Evolutionary conservation across 92 coral and sea anemone species (phyloP).

Genomic region (Metridium senile): DNA sequence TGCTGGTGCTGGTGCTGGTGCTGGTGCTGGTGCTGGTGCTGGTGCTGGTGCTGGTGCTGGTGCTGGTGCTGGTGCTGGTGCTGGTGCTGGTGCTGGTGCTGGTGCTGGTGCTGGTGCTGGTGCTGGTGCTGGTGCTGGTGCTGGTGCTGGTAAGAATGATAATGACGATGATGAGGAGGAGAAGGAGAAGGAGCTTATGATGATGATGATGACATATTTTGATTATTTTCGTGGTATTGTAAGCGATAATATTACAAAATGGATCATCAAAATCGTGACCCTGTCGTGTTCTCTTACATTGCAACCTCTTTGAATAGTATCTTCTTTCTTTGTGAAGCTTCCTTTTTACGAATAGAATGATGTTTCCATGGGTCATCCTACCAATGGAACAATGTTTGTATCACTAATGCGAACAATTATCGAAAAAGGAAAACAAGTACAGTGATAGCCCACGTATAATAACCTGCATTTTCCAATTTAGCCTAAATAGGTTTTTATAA

Average conservation of each 20-base stretch:
- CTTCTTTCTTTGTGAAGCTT: conserved; percentile 61
- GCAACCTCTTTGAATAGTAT: conserved; percentile 87
- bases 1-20: too few species aligned
- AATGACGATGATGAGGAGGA: neutral
- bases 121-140: neutral
- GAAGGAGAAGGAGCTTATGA: neutral
- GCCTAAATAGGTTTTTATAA: too few species aligned
- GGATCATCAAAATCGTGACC: too few species aligned
- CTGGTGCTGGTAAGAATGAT: neutral
- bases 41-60: too few species aligned
- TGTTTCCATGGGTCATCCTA: conserved; percentile 94
- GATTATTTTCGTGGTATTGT: neutral
- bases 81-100: too few species aligned
- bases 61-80: too few species aligned
- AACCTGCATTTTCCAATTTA: too few species aligned
- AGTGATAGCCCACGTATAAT: neutral
- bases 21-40: too few species aligned
- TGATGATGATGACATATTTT: neutral
- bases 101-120: too few species aligned
- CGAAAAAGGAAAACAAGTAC: too few species aligned
- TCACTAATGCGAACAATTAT: too few species aligned
- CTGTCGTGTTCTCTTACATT: conserved; percentile 65
- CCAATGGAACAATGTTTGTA: neutral
- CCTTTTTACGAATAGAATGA: conserved; percentile 40
- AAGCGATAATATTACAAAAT: too few species aligned